A percentile compares a stretch with the other conserved stretches of the same genome.
Evolutionary conservation across 2,888 invertebrate species (phyloP).

Genomic region (Augiades crinisus): DNA sequence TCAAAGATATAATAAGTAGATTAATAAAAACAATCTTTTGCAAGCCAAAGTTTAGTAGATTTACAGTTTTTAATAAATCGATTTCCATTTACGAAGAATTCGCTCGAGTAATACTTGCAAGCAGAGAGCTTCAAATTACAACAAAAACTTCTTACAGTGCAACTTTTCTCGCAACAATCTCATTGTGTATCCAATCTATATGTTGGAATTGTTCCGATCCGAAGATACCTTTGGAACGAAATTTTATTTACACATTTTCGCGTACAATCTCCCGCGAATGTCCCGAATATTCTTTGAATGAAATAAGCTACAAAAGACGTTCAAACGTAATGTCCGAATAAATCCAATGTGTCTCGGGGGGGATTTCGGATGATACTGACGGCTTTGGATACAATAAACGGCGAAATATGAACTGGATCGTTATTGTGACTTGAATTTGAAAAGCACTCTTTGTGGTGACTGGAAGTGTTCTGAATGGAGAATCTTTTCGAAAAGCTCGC

Average conservation of each 20-base stretch:
- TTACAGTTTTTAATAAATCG: too few relatives aligned
- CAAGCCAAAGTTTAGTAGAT: too few relatives aligned
- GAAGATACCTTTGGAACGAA: background rate
- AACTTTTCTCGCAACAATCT: background rate
- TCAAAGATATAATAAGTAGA: too few relatives aligned
- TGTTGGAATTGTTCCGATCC: constrained; percentile 5
- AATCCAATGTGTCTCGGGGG: constrained; percentile 15
- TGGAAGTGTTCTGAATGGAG: background rate
- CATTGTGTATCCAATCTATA: background rate
- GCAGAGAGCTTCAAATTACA: constrained; percentile 1
- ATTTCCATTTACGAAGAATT: background rate
- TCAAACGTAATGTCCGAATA: constrained; percentile 19
- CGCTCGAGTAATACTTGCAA: background rate
- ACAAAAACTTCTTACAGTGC: constrained; percentile 1
- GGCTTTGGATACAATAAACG: constrained; percentile 19
- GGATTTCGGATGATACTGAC: constrained; percentile 9
- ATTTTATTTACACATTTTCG: constrained; percentile 7
- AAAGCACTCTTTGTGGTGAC: background rate
- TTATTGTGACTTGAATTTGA: constrained; percentile 16
- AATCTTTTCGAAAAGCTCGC: background rate
- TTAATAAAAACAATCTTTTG: too few relatives aligned
- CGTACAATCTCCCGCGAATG: constrained; percentile 9
- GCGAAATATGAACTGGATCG: constrained; percentile 14
- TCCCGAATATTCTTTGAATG: constrained; percentile 2
- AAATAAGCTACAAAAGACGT: constrained; percentile 16